Evolutionary conservation across 2,888 invertebrate species (phyloP).

Genomic region (Gandaritis pyraliata): DNA sequence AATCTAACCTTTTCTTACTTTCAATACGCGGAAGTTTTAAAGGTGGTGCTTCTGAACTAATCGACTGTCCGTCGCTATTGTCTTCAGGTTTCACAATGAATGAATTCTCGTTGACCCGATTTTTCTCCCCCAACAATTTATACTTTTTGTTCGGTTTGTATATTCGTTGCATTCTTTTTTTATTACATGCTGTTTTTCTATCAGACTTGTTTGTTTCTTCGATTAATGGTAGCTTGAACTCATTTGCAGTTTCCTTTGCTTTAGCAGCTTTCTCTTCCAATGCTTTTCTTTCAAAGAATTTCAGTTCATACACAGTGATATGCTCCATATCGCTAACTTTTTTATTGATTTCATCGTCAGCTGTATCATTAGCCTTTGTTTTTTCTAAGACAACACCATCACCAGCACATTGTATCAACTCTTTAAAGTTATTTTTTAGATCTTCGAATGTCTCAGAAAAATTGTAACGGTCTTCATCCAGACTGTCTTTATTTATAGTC

Average conservation of each 20-base stretch:
- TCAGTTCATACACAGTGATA: constrained; percentile 70
- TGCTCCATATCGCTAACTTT: constrained; percentile 73
- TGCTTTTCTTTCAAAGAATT: constrained; percentile 55
- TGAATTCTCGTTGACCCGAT: constrained; percentile 60
- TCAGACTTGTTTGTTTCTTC: constrained; percentile 62
- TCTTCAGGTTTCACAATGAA: constrained; percentile 66
- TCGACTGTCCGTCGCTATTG: constrained; percentile 65
- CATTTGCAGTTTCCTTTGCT: constrained; percentile 25
- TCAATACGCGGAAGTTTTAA: constrained; percentile 77
- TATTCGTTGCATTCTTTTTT: constrained; percentile 59
- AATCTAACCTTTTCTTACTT: constrained; percentile 67
- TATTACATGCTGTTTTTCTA: constrained; percentile 51
- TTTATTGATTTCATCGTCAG: constrained; percentile 46
- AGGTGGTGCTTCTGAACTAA: constrained; percentile 70
- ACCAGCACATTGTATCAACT: constrained; percentile 60
- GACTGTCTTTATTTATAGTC: constrained; percentile 53
- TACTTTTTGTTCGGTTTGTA: constrained; percentile 62
- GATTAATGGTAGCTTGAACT: constrained; percentile 71
- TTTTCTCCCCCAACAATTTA: constrained; percentile 64
- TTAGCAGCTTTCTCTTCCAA: constrained; percentile 28
- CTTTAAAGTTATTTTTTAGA: constrained; percentile 67
- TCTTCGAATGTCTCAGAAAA: constrained; percentile 70
- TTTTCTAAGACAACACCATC: constrained; percentile 43
- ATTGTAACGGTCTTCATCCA: constrained; percentile 41
- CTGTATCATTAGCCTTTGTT: constrained; percentile 40